These are phyloP conservation scores for Mechanitis mazaeus DNA, from an alignment of 2,888 invertebrate genomes.

Conservation along the genomic window DNA sequence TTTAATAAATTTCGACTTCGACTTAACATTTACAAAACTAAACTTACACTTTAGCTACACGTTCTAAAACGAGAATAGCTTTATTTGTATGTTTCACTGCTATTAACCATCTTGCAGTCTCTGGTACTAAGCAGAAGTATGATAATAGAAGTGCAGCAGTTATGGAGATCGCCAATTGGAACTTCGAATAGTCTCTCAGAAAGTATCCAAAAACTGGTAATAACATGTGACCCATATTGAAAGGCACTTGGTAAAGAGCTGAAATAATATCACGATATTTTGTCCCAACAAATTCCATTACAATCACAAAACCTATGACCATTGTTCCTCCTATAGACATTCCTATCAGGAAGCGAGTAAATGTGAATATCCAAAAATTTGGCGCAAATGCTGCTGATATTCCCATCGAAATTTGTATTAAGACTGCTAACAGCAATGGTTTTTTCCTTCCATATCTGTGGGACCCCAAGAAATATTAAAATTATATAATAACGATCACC, in stretches of 20 bases:
- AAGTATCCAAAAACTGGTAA: constrained; percentile 79
- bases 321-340: constrained; percentile 89
- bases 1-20: not conserved
- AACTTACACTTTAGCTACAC: constrained; percentile 77
- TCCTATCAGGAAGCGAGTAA: constrained; percentile 82
- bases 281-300: constrained; percentile 82
- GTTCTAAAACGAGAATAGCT: constrained; percentile 79
- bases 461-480: constrained; percentile 10
- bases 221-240: constrained; percentile 81
- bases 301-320: constrained; percentile 77
- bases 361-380: constrained; percentile 77
- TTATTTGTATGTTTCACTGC: constrained; percentile 82
- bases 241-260: constrained; percentile 82
- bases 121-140: constrained; percentile 83
- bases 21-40: not conserved
- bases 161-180: constrained; percentile 80
- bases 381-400: constrained; percentile 81
- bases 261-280: constrained; percentile 75
- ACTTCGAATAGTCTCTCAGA: constrained; percentile 79
- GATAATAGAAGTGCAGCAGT: constrained; percentile 76
- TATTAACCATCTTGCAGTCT: constrained; percentile 88
- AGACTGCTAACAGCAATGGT: constrained; percentile 82
- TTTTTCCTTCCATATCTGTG: constrained; percentile 84
- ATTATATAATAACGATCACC: no score
- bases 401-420: constrained; percentile 83